Percentiles rank a stretch among this genome's conserved stretches.
Conservation (phyloP, 2,113 vertebrate species). For the Sceloporus tristichus region DNA sequence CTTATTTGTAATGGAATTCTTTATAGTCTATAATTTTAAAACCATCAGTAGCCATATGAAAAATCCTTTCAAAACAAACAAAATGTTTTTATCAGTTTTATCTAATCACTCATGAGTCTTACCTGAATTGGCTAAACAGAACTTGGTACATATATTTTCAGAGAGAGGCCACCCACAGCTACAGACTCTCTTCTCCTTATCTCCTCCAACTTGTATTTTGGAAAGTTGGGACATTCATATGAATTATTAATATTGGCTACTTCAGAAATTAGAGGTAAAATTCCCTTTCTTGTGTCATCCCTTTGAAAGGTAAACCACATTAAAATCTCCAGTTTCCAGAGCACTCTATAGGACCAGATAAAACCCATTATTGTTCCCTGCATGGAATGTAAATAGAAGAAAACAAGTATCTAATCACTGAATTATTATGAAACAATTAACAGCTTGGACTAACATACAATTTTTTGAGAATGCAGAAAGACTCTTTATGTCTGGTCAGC, state of each 20-base stretch:
- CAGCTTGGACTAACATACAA: neutral
- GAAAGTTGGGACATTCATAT: neutral
- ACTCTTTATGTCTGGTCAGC: neutral
- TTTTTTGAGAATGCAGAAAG: neutral
- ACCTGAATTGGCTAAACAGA: no score
- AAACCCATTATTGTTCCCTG: neutral
- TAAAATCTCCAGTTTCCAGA: neutral
- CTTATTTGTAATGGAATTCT: no score
- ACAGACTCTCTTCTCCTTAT: no score
- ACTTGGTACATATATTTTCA: no score
- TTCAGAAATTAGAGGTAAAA: neutral
- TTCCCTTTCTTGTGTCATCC: neutral
- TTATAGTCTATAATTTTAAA: no score
- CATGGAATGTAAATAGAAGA: neutral
- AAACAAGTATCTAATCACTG: neutral
- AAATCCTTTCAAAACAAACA: no score
- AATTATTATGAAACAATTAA: constrained; percentile 8
- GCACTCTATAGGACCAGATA: neutral
- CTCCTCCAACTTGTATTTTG: neutral
- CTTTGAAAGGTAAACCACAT: neutral
- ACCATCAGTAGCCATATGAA: no score
- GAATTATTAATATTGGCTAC: neutral
- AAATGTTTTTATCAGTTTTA: no score
- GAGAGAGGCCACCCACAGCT: no score
- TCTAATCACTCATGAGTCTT: no score